A percentile compares a stretch with the other conserved stretches of the same genome.
phyloP scores from a whole-genome alignment of 2,113 vertebrate species.

The Silurus glanis region DNA sequence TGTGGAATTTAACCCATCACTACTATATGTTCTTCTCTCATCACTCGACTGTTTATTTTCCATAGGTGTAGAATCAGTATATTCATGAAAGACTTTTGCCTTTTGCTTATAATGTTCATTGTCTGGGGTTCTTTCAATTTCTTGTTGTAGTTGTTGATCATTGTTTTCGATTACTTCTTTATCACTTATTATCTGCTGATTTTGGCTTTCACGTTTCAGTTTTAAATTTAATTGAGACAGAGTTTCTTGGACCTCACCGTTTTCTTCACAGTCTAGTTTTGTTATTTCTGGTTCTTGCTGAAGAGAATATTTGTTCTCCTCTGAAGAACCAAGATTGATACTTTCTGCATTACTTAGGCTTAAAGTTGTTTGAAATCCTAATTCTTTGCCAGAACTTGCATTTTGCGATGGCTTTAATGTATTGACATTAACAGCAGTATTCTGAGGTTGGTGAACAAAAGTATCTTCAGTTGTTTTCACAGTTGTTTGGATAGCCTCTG shows the following conservation, averaged over 20 bases:
- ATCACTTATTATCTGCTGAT: background rate
- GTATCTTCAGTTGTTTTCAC: background rate
- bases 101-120: background rate
- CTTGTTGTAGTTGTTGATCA: background rate
- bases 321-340: background rate
- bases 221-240: background rate
- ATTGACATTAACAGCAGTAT: background rate
- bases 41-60: slow-evolving; percentile 23
- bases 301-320: background rate
- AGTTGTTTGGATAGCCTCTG: background rate
- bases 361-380: slow-evolving; percentile 14
- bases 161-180: background rate
- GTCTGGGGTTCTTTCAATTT: background rate
- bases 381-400: slow-evolving; percentile 14
- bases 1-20: background rate
- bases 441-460: background rate
- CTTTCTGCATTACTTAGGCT: background rate
- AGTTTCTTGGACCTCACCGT: background rate
- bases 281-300: slow-evolving; percentile 19
- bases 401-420: slow-evolving; percentile 1
- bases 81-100: background rate
- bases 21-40: background rate
- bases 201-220: background rate
- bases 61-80: background rate
- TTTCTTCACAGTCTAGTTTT: background rate